These are phyloP conservation scores for Drosophila melanosoma DNA, from an alignment of 2,888 invertebrate genomes.

Conservation along the genomic window DNA sequence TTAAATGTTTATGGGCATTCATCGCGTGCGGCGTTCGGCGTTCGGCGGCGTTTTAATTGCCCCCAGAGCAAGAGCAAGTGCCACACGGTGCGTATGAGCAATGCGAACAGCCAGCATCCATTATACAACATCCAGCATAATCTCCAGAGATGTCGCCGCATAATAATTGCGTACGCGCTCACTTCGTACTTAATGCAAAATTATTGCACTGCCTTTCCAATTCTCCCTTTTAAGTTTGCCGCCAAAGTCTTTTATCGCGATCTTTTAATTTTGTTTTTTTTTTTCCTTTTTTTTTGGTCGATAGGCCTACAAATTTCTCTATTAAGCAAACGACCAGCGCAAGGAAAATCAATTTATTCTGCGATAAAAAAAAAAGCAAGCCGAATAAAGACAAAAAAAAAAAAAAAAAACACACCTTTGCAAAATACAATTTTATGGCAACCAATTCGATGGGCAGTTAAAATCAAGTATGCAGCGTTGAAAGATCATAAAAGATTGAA, in stretches of 20 bases:
- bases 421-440: slow-evolving; percentile 54
- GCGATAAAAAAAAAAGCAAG: slow-evolving; percentile 19
- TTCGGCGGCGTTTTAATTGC: slow-evolving; percentile 75
- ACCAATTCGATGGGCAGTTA: slow-evolving; percentile 51
- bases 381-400: slow-evolving; percentile 8
- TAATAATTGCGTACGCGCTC: slow-evolving; percentile 71
- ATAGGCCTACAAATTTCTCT: slow-evolving; percentile 65
- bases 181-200: slow-evolving; percentile 77
- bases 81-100: slow-evolving; percentile 74
- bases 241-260: slow-evolving; percentile 28
- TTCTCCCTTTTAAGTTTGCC: slow-evolving; percentile 73
- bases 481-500: slow-evolving; percentile 65
- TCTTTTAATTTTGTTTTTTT: slow-evolving; percentile 24
- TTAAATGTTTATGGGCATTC: slow-evolving; percentile 81
- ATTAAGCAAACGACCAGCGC: slow-evolving; percentile 26
- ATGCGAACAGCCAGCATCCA: slow-evolving; percentile 55
- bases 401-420: slow-evolving; percentile 25
- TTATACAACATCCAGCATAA: slow-evolving; percentile 46
- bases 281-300: slow-evolving; percentile 30
- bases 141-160: slow-evolving; percentile 76
- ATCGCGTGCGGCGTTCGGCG: slow-evolving; percentile 74
- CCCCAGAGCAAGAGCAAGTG: slow-evolving; percentile 49
- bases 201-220: slow-evolving; percentile 78
- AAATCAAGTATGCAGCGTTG: slow-evolving; percentile 56
- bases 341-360: slow-evolving; percentile 37